These are phyloP conservation scores for Gibbula magus DNA, from an alignment of 2,888 invertebrate genomes.

Conservation along the genomic window DNA sequence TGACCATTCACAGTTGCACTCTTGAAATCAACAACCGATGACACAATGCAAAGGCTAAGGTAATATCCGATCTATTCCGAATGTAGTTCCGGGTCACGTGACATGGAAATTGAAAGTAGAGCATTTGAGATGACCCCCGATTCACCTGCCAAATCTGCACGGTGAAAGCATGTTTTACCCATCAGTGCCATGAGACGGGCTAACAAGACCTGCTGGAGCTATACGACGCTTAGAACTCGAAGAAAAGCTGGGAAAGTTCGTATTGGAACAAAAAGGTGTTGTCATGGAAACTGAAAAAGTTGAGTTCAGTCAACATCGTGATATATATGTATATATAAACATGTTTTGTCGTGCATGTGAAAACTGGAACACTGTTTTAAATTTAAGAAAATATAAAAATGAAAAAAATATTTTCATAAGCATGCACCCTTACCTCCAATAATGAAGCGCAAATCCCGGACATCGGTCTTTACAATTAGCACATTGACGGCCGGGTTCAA, in stretches of 20 bases:
- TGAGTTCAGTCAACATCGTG: no score
- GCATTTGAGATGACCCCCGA: background rate
- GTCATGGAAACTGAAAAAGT: no score
- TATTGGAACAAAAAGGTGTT: no score
- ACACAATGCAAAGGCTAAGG: background rate
- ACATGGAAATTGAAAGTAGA: background rate
- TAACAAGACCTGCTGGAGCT: background rate
- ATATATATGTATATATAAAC: no score
- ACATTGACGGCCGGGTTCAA: background rate
- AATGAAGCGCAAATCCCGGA: background rate
- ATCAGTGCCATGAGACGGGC: background rate
- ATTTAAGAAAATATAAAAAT: no score
- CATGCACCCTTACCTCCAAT: constrained; percentile 7
- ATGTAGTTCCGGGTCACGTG: background rate
- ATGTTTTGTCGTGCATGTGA: no score
- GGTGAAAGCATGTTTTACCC: background rate
- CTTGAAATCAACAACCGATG: no score
- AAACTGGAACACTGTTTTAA: no score
- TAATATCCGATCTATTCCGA: background rate
- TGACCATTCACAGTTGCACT: no score
- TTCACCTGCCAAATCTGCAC: background rate
- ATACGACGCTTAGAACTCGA: background rate
- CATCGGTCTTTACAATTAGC: background rate
- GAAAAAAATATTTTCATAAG: background rate
- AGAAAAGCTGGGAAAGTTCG: no score